These are phyloP conservation scores for Oncorhynchus mykiss DNA, from an alignment of 2,113 vertebrate species.

Conservation along the genomic window DNA sequence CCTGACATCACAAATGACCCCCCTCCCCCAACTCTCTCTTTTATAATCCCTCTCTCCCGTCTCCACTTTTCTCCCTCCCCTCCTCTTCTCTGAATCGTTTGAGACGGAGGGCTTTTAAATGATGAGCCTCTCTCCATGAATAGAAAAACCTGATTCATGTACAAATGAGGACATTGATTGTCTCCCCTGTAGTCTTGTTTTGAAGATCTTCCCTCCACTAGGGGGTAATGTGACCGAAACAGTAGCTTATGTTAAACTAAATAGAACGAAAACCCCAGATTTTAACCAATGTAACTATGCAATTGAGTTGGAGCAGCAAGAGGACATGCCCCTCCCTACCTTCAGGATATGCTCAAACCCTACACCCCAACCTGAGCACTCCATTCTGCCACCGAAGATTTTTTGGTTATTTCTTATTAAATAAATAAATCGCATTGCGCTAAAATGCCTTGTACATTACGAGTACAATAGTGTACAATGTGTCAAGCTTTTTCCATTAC, in stretches of 20 bases:
- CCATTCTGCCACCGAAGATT: too few species aligned
- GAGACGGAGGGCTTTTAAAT: neutral
- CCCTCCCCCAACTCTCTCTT: neutral
- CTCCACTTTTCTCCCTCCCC: neutral
- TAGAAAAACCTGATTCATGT: neutral
- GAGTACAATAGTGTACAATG: conserved; percentile 49
- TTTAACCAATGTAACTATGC: neutral
- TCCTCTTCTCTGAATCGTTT: neutral
- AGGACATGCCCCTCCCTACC: too few species aligned
- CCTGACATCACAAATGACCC: conserved; percentile 37
- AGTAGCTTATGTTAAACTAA: neutral
- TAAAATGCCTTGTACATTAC: neutral
- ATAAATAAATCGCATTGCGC: too few species aligned
- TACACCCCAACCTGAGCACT: too few species aligned
- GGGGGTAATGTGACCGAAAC: conserved; percentile 55
- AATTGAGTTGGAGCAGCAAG: neutral
- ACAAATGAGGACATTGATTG: neutral
- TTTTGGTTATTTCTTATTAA: too few species aligned
- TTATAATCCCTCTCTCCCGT: too few species aligned
- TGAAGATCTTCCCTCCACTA: conserved; percentile 53
- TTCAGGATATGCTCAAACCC: too few species aligned
- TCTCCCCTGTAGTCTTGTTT: conserved; percentile 19
- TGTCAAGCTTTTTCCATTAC: too few species aligned
- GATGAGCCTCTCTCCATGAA: neutral
- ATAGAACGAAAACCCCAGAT: neutral